Percentiles rank a stretch among this genome's conserved stretches.
Conservation (phyloP, 2,113 vertebrate genomes). For the Laterallus jamaicensis region DNA sequence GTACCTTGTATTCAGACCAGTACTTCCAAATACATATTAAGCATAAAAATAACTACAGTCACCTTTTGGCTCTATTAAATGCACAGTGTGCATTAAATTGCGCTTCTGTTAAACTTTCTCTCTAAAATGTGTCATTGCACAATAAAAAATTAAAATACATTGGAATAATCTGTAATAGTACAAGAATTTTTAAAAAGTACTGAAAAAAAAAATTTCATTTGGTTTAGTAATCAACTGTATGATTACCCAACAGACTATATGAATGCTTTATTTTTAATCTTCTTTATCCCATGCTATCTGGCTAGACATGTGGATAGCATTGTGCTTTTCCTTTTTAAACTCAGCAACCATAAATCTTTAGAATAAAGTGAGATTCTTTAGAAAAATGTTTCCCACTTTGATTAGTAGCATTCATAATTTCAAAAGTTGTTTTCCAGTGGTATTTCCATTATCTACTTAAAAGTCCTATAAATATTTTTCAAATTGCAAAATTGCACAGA, state of each 20-base stretch:
- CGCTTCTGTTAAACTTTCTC: neutral
- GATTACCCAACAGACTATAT: neutral
- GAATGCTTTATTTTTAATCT: neutral
- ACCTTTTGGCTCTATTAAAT: neutral
- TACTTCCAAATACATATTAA: neutral
- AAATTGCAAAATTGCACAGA: neutral
- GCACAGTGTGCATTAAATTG: neutral
- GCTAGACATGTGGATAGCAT: neutral
- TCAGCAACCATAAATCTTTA: neutral
- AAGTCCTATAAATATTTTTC: slow-evolving; percentile 29
- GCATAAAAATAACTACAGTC: neutral
- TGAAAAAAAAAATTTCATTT: neutral
- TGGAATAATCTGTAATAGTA: neutral
- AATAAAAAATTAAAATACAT: neutral
- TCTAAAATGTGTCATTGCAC: neutral
- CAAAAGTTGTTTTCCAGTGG: neutral
- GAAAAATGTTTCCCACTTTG: neutral
- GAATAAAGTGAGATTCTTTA: neutral
- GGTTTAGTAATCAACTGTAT: neutral
- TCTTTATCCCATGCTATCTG: neutral
- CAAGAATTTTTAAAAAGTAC: neutral
- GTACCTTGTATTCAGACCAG: neutral
- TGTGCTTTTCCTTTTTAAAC: neutral
- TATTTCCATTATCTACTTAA: neutral
- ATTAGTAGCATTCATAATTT: slow-evolving; percentile 23